Evolutionary conservation across 1,140 invertebrate genomes (phyloP).

Genomic region (Drosophila quadrilineata): DNA sequence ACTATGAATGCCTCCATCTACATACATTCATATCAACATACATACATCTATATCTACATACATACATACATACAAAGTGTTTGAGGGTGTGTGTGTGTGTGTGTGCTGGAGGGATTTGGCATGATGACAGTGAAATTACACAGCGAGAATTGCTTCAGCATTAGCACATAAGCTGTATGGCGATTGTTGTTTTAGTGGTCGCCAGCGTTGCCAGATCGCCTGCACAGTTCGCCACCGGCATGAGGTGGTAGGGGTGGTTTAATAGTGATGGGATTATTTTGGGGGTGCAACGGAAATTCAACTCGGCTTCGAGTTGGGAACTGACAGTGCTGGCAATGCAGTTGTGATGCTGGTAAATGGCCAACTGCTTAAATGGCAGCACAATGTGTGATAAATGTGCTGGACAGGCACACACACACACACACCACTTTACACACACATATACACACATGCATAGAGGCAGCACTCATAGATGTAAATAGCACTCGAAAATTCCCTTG

Average conservation of each 20-base stretch:
- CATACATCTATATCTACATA: no score
- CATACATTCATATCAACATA: no score
- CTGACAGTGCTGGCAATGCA: conserved; percentile 14
- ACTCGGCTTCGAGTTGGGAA: no score
- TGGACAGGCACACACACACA: conserved; percentile 42
- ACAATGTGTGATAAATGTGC: conserved; percentile 72
- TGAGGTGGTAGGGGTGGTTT: background rate
- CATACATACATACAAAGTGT: no score
- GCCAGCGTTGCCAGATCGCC: conserved; percentile 13
- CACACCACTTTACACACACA: background rate
- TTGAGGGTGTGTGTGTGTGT: background rate
- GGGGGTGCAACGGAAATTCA: background rate
- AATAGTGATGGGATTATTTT: background rate
- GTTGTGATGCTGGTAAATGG: conserved; percentile 39
- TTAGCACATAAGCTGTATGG: no score
- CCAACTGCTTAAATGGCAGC: conserved; percentile 54
- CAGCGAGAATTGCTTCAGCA: no score
- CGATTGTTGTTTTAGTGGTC: background rate
- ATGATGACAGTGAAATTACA: background rate
- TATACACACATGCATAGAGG: conserved; percentile 1
- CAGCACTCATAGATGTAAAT: conserved; percentile 70
- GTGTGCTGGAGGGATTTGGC: conserved; percentile 13
- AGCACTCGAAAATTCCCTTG: conserved; percentile 70
- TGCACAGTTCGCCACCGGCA: background rate
- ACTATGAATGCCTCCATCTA: no score